Evolutionary conservation across 1,140 invertebrate genomes (phyloP).

Genomic region (Drosophila trapezifrons): DNA sequence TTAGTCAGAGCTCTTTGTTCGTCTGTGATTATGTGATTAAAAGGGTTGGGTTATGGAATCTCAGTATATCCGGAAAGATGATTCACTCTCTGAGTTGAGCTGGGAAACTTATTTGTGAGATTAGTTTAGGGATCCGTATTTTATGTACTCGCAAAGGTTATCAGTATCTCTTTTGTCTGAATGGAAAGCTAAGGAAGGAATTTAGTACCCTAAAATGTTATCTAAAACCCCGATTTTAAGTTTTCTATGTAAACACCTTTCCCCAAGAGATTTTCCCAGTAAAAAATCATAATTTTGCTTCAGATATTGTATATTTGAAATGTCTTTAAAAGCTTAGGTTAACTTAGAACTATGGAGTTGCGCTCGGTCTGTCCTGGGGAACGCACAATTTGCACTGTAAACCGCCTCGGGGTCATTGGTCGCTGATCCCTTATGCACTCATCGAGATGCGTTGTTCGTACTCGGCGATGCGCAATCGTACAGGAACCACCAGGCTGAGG

Average conservation of each 20-base stretch:
- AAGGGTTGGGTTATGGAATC: background rate
- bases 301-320: conserved; percentile 26
- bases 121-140: background rate
- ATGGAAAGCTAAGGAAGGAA: no score
- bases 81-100: background rate
- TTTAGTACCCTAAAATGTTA: no score
- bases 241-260: background rate
- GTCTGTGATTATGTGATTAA: conserved; percentile 1
- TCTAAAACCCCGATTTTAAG: no score
- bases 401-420: background rate
- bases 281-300: background rate
- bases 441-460: conserved; percentile 79
- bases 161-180: no score
- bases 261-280: background rate
- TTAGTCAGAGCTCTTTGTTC: conserved; percentile 36
- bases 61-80: background rate
- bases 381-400: conserved; percentile 43
- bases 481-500: conserved; percentile 73
- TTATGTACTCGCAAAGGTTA: no score
- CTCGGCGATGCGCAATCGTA: conserved; percentile 73
- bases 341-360: conserved; percentile 9
- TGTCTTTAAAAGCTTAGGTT: conserved; percentile 36
- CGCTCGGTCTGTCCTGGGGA: conserved; percentile 59
- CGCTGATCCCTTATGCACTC: conserved; percentile 41
- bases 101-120: background rate